A percentile compares a stretch with the other conserved stretches of the same genome.
Evolutionary conservation across 2,888 invertebrate species (phyloP).

Genomic region (Diaprepes abbreviatus): DNA sequence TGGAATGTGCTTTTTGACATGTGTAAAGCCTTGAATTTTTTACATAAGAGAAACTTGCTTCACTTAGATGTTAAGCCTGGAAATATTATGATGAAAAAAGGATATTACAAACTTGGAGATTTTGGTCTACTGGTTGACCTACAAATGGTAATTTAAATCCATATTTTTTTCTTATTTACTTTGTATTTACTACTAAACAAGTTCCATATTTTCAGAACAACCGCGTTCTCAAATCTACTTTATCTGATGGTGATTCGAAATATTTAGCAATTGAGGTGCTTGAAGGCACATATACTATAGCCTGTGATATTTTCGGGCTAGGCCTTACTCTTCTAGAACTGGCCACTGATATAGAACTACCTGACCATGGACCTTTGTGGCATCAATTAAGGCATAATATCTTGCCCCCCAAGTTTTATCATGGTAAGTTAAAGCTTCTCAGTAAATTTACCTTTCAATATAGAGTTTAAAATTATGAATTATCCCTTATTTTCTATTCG

Average conservation of each 20-base stretch:
- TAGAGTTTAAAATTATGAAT: too few species aligned
- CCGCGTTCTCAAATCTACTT: conserved; percentile 58
- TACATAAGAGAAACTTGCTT: conserved; percentile 77
- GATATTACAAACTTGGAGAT: conserved; percentile 80
- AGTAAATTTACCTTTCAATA: too few species aligned
- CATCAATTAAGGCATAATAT: conserved; percentile 64
- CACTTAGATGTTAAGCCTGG: conserved; percentile 86
- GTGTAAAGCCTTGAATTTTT: conserved; percentile 74
- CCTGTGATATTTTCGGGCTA: conserved; percentile 82
- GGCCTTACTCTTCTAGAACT: conserved; percentile 81
- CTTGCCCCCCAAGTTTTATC: conserved; percentile 53
- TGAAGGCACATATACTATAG: conserved; percentile 73
- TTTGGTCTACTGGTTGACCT: conserved; percentile 81
- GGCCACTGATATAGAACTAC: conserved; percentile 78
- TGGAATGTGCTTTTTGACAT: conserved; percentile 80
- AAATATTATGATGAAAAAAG: conserved; percentile 79
- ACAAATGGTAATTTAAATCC: conserved; percentile 65
- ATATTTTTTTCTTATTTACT: conserved; percentile 1
- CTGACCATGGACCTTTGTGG: conserved; percentile 78
- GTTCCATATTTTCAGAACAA: conserved; percentile 45
- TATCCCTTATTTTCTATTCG: too few species aligned
- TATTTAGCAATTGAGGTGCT: conserved; percentile 83
- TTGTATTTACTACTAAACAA: background rate
- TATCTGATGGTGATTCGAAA: conserved; percentile 81
- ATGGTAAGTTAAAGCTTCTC: too few species aligned